Evolutionary conservation across 2,113 vertebrate species (phyloP).

Genomic region (Orientallactaga bullata): DNA sequence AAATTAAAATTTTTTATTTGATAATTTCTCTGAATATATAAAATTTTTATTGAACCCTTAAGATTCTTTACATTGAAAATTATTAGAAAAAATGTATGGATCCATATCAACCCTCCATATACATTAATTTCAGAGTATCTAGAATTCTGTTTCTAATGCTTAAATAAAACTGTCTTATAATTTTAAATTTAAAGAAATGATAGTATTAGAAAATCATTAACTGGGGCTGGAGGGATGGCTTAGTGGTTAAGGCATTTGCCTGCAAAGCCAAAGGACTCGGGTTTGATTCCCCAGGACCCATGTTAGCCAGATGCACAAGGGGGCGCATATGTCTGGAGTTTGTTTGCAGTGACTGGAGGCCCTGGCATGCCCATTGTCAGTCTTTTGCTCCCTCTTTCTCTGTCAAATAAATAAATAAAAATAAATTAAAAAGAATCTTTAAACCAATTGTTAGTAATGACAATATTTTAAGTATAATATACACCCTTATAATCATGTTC

Average conservation of each 20-base stretch:
- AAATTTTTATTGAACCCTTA: background rate
- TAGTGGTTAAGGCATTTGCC: too few species aligned
- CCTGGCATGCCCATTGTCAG: too few species aligned
- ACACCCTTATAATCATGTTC: background rate
- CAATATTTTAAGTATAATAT: background rate
- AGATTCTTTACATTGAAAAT: slow-evolving; percentile 45
- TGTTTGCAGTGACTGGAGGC: too few species aligned
- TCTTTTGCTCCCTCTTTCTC: too few species aligned
- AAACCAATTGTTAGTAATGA: background rate
- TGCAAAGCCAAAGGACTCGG: too few species aligned
- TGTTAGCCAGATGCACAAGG: too few species aligned
- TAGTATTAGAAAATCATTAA: slow-evolving; percentile 1
- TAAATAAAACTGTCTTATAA: background rate
- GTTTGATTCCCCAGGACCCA: too few species aligned
- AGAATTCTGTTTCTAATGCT: background rate
- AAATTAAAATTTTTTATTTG: background rate
- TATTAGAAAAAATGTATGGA: background rate
- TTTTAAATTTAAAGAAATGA: background rate
- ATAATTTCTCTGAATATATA: background rate
- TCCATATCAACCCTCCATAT: background rate
- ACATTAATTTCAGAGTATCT: background rate
- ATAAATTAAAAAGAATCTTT: too few species aligned
- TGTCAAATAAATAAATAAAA: too few species aligned
- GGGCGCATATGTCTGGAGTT: too few species aligned
- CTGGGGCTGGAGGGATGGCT: too few species aligned